Evolutionary conservation across 35 echinoderm and acorn worm genomes (phyloP), one percentile per base, ranked within the genome.

Genomic region (Acanthaster planci): DNA sequence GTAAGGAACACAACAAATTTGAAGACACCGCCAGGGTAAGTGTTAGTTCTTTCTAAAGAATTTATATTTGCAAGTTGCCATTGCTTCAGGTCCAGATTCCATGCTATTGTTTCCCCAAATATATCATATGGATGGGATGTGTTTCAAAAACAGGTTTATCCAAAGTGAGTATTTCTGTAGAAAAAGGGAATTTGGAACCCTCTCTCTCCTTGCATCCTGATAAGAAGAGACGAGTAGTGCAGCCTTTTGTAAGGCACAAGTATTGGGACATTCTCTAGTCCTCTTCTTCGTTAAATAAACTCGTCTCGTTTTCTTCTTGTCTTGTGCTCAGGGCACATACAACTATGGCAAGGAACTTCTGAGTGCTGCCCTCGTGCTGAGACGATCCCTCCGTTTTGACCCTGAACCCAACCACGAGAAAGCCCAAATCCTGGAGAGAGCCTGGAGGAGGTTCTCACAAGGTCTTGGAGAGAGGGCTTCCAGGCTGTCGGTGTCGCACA

Each of bases 1-100:
- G 88, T 36, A 78, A 87, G 67, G 88, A 93, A 51, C 91, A 97
- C 84, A 77, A 53, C 30, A 93, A 91, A 50, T 93, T 97, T 91
- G 95, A 92, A 77, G 60, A 38, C 31, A 97, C 95, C 52, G 95
- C 95, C 42, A 87, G 84, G 91, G 95, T 97, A 56, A 93, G 84
- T 37, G 7, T 0, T 52, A 34, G 4, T 4, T 47, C 42, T 47
- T 47, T 47, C 42, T 12, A 47, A 6, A 6, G 4, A 47, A 12
- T 47, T 47, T 12, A 47, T 6, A 47, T 47, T 6, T n/a, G n/a
- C n/a, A n/a, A n/a, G n/a, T n/a, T n/a, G n/a, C n/a, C n/a, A n/a
- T n/a, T n/a, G n/a, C n/a, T n/a, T n/a, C n/a, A n/a, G n/a, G n/a
- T n/a, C n/a, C n/a, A n/a, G n/a, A n/a, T n/a, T n/a, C n/a, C n/a